Base-by-base conservation (phyloP, 2,888 invertebrate species). In the Hydroisotoma schaefferi region DNA sequence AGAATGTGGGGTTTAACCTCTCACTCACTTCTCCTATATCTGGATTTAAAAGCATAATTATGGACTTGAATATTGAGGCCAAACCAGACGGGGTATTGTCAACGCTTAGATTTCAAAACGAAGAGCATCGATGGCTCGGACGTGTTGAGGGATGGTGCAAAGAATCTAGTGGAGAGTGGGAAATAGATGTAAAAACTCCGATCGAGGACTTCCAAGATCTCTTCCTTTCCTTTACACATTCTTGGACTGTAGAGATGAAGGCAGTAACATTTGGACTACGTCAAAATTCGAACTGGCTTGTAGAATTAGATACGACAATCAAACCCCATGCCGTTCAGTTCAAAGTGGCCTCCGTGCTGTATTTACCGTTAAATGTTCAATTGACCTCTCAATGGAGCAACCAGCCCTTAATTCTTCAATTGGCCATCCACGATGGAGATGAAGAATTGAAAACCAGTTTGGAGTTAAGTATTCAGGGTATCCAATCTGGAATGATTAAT, bases 161-260 rank as follows among this genome's bases (percentile, higher is more conserved):
- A 5, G 54, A 33, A 1, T 33, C 22, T 3, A 33, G 27, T 2
- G 53, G 55, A 26, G 51, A 62, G 20, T 61, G 67, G 55, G 63
- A 63, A 27, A 15, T 69, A 4, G 67, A 62, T 22, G 26, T 70
- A 0, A 68, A 65, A 44, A 68, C 61, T 20, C 72, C 72, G 4
- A 33, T 69, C 37, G 37, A 40, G 8, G 59, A 62, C 8, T 68
- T 61, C 43, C 67, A 71, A 51, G 61, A 70, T 27, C 46, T 72
- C 1, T 58, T 55, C 15, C 18, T 53, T 25, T 57, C 59, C n/a
- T 15, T 65, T 5, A 53, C 46, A 33, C 60, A 60, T 28, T 1
- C 2, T 25, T 20, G 43, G 47, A 26, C 27, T 29, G 56, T 1
- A 15, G 22, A 6, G 5, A n/a, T 6, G 27, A 54, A 54, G 26